phyloP scores from a whole-genome alignment of 2,888 invertebrate genomes.

The Terebella lapidaria region DNA sequence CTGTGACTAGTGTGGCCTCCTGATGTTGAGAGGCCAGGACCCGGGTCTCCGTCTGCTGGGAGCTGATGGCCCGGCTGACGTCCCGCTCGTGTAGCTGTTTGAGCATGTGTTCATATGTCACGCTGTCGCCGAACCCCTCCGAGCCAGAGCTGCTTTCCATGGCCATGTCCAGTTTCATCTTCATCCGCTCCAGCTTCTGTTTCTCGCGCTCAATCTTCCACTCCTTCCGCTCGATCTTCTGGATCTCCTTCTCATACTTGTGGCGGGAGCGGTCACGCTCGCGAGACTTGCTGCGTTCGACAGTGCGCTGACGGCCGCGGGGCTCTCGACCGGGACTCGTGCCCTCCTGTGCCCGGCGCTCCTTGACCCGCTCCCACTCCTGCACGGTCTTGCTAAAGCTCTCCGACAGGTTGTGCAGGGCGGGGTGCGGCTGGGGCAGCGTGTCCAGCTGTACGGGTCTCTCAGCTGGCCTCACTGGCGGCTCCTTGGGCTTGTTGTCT shows the following conservation, averaged over 20 bases:
- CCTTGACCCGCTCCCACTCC: conserved; percentile 68
- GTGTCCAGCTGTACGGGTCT: not conserved
- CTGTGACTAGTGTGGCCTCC: no score
- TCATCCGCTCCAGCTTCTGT: conserved; percentile 60
- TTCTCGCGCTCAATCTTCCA: conserved; percentile 63
- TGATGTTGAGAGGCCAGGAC: no score
- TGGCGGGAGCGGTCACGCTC: conserved; percentile 16
- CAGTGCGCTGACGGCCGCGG: not conserved
- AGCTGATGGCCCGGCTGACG: not conserved
- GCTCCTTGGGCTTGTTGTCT: no score
- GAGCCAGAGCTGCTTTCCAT: conserved; percentile 6
- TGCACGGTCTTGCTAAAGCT: conserved; percentile 78
- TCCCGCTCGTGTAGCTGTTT: not conserved
- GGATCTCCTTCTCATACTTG: conserved; percentile 19
- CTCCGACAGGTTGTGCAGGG: conserved; percentile 59
- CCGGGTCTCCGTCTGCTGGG: not conserved
- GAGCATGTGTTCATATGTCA: not conserved
- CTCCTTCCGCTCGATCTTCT: conserved; percentile 23
- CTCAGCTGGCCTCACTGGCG: not conserved
- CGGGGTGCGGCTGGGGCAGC: not conserved
- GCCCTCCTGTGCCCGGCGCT: conserved; percentile 28
- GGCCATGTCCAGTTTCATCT: conserved; percentile 34
- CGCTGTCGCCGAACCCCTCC: not conserved
- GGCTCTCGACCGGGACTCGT: conserved; percentile 30
- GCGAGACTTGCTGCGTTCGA: conserved; percentile 9